Base-by-base conservation (phyloP, 2,113 vertebrate species). In the Camelus bactrianus region DNA sequence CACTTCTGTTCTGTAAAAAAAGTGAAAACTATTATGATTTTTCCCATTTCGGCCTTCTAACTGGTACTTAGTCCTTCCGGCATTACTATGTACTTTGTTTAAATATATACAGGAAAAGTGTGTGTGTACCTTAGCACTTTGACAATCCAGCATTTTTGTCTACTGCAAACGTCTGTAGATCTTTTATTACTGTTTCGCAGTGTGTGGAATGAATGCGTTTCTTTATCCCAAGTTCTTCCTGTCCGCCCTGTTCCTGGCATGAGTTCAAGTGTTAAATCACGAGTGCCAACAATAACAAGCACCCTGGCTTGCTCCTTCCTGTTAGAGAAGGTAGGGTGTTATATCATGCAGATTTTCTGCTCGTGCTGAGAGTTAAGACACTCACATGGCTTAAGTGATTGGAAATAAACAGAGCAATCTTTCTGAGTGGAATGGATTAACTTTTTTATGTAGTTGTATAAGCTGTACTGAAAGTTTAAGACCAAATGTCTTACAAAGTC, bases 161-260 rank as follows among this genome's bases (percentile, higher is more conserved):
- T 81, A 32, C 65, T 69, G 42, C 64, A 92, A 96, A 85, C 48
- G 62, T 94, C 56, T 89, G 52, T 22, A 65, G 87, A 38, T 79
- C 60, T 88, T 73, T 96, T 26, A 81, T 76, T 82, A 77, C 77
- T 72, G 17, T 82, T 96, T 97, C 38, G 32, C 85, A 94, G 93
- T 67, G 58, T 38, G 42, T 73, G 85, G 60, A 86, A 93, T 91
- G 88, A 95, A 85, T 94, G 76, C 11, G 1, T 92, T 84, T 81
- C 96, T 97, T 94, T 94, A 85, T 92, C 72, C 80, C 2, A 7
- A 70, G 79, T 87, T 85, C 91, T 96, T 96, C 82, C 77, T 50
- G 85, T 75, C 89, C 70, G 24, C 30, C 89, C 62, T 70, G 94
- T 91, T 97, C 96, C 89, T 76, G 89, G 73, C 93, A 24, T 83